Base-by-base conservation (phyloP, 1,140 invertebrate genomes). In the Eupristina koningsbergeri region DNA sequence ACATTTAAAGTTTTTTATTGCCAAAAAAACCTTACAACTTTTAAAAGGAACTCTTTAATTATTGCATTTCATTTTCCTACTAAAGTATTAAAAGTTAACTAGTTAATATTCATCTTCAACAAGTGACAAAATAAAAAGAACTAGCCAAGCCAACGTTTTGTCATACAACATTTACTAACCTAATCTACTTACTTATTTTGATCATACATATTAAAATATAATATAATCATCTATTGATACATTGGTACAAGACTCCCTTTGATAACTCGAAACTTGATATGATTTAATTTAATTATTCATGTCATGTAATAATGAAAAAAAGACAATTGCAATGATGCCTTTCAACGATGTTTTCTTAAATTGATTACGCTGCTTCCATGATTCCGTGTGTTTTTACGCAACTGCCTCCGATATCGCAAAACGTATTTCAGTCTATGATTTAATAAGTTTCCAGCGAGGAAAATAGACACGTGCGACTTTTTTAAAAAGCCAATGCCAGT, bases 401-500 rank as follows among this genome's bases (percentile, higher is more conserved):
- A 34, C n/a, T 8, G 29, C 45, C 13, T 26, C 22, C n/a, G 3
- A 22, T 45, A 50, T 11, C 3, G n/a, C 29, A 0, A 41, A 26
- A 5, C 29, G 8, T 29, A 74, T 74, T 29, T 47, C 29, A 74
- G 45, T 17, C 29, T 74, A n/a, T 13, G 5, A 50, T 15, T 47
- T 74, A 50, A 50, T 74, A 29, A 34, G 41, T 64, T 19, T 11
- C 19, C 50, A 0, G 41, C 22, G 53, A 61, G 67, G n/a, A 67
- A 39, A 81, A 67, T 53, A 53, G 41, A 47, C 74, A 78, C 81
- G 64, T 71, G 81, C n/a, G 39, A 22, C 26, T 50, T 50, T 19
- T 74, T n/a, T 19, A 50, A 47, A 73, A 71, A 63, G 8, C 58
- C 63, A 81, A 81, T 85, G 84, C 61, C 36, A 50, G 41, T 80